Base-by-base conservation (phyloP, 2,888 invertebrate genomes). In the Rhamnusium bicolor region DNA sequence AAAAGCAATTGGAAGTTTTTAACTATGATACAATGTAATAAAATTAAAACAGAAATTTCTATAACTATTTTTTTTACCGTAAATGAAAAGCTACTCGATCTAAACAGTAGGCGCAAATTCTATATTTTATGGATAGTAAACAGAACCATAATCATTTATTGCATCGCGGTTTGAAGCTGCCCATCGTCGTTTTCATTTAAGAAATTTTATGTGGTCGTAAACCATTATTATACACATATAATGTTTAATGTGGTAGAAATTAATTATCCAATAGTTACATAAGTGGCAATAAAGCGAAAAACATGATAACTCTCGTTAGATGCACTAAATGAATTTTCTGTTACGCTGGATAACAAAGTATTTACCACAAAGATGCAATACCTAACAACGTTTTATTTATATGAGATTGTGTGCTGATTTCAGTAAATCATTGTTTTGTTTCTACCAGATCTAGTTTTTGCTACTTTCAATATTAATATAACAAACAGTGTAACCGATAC, bases 151-250 rank as follows among this genome's bases (percentile, higher is more conserved):
- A 54, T 54, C 24, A 54, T 54, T 18, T 51, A 18, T 19, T 16
- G 51, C 16, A 51, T 51, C 16, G 54, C 54, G 54, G 54, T 14
- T 54, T 24, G n/a, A n/a, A 21, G 21, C 24, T n/a, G 24, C 54
- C 24, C 54, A 24, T n/a, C 54, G 24, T 10, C 24, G 21, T 54
- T 54, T 54, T 54, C 54, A 54, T n/a, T 54, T 54, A 54, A 54
- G 18, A 24, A 7, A 24, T 24, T 18, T 54, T 54, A 54, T 24
- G 54, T 6, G 19, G 54, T 24, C 18, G 24, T 54, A 54, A 54
- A 54, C 54, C 12, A 54, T 54, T 19, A 54, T 54, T 54, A 24
- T 54, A 54, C 54, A 54, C 54, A 54, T 24, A 54, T 54, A 24
- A 24, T 24, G 54, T 54, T 54, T 54, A 24, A 54, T 24, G 54